A percentile compares a stretch with the other conserved stretches of the same genome.
Conservation (phyloP, 2,113 vertebrate genomes). For the Urocynchramus pylzowi region DNA sequence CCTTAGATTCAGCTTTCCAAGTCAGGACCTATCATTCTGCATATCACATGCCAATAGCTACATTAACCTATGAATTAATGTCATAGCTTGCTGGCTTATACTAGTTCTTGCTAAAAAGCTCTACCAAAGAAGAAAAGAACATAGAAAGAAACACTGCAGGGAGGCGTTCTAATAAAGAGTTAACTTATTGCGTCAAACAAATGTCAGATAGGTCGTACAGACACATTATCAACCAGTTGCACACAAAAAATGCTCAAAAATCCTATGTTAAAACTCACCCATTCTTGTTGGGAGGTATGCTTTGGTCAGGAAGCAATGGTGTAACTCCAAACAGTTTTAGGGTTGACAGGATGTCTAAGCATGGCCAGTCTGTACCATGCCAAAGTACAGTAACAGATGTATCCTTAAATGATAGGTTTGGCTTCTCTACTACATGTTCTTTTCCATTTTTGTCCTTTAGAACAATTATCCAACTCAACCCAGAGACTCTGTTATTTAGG, state of each 20-base stretch:
- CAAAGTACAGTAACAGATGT: slow-evolving; percentile 78
- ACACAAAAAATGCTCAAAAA: background rate
- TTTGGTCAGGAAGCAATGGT: slow-evolving; percentile 67
- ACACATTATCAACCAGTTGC: background rate
- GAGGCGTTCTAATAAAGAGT: background rate
- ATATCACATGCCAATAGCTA: background rate
- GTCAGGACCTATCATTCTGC: background rate
- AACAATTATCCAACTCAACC: slow-evolving; percentile 80
- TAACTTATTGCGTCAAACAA: background rate
- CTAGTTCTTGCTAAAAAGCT: background rate
- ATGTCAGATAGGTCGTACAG: background rate
- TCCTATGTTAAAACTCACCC: slow-evolving; percentile 51
- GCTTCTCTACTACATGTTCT: slow-evolving; percentile 68
- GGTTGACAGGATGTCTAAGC: slow-evolving; percentile 65
- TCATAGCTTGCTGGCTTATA: background rate
- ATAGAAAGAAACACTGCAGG: background rate
- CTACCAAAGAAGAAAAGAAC: background rate
- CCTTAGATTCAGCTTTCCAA: background rate
- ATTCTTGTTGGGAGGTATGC: background rate
- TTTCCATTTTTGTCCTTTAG: slow-evolving; percentile 71
- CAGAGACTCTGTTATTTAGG: slow-evolving; percentile 59
- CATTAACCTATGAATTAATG: background rate
- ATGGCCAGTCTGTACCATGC: slow-evolving; percentile 71
- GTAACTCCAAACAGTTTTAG: slow-evolving; percentile 80
- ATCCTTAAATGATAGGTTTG: slow-evolving; percentile 69